phyloP scores from a whole-genome alignment of 2,888 invertebrate species.

The Drosophila bunnanda region DNA sequence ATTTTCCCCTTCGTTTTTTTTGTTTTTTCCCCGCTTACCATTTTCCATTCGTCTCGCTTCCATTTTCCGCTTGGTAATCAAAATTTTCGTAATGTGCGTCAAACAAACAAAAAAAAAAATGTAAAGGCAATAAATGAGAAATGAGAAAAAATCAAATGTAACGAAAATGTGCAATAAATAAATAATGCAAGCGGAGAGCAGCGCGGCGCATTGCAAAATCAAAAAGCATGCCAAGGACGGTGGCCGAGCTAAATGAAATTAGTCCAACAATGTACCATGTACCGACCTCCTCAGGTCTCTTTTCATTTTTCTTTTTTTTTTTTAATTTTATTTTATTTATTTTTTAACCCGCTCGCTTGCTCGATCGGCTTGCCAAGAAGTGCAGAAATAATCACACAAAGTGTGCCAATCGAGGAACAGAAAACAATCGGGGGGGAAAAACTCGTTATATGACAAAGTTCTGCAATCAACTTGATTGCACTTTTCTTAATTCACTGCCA shows the following conservation, averaged over 20 bases:
- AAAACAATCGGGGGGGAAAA: not conserved
- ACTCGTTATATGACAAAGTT: constrained; percentile 24
- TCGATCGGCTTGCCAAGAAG: constrained; percentile 34
- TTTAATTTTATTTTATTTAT: not conserved
- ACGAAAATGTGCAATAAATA: constrained; percentile 39
- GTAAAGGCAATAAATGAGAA: constrained; percentile 8
- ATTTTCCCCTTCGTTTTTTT: constrained; percentile 20
- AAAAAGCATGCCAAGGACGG: constrained; percentile 75
- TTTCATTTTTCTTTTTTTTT: not conserved
- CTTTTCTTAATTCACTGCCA: constrained; percentile 24
- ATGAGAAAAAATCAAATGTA: constrained; percentile 24
- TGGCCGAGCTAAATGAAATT: constrained; percentile 67
- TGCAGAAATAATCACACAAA: constrained; percentile 13
- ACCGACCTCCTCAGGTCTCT: not conserved
- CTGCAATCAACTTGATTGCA: constrained; percentile 24
- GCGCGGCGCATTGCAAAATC: constrained; percentile 61
- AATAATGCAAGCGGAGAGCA: constrained; percentile 37
- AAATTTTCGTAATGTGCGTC: constrained; percentile 40
- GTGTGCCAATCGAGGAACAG: constrained; percentile 19
- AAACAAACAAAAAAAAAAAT: constrained; percentile 15
- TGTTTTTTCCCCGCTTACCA: constrained; percentile 10
- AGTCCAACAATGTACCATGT: constrained; percentile 58
- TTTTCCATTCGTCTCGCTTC: constrained; percentile 25
- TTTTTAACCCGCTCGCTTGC: constrained; percentile 16
- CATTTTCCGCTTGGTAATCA: constrained; percentile 39